Evolutionary conservation across 2,113 vertebrate genomes (phyloP).

Genomic region (Phodopus roborovskii): DNA sequence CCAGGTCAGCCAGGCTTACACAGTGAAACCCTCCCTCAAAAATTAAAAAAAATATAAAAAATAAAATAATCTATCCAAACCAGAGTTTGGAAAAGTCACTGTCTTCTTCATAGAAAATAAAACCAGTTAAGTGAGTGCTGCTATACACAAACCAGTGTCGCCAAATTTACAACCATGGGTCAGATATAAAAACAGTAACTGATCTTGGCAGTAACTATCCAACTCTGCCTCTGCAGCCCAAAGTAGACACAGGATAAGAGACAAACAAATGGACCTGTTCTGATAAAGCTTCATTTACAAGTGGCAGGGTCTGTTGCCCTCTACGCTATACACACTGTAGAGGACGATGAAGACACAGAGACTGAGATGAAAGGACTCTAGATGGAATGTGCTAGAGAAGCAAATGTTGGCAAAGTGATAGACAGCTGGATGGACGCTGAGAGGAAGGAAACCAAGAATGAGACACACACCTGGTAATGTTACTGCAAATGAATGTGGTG

Average conservation of each 20-base stretch:
- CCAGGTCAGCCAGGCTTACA: not conserved
- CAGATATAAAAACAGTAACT: not conserved
- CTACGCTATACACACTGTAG: not conserved
- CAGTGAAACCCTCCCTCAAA: not conserved
- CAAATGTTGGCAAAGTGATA: not conserved
- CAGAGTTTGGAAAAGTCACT: slow-evolving; percentile 10
- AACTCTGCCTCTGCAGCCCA: not conserved
- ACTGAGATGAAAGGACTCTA: not conserved
- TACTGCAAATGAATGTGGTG: not conserved
- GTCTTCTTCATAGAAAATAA: not conserved
- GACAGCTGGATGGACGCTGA: not conserved
- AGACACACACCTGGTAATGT: not conserved
- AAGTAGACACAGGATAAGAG: not conserved
- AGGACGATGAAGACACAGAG: not conserved
- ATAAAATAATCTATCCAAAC: not conserved
- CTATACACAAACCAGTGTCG: not conserved
- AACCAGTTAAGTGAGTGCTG: not conserved
- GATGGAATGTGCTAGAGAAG: not conserved
- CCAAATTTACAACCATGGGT: not conserved
- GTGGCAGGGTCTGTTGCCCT: not conserved
- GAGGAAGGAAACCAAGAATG: not conserved
- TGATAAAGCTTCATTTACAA: slow-evolving; percentile 42
- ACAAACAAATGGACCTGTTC: not conserved
- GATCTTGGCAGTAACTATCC: not conserved
- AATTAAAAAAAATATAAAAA: no score